phyloP scores from a whole-genome alignment of 2,888 invertebrate species.

The Drosophila quinaria region DNA sequence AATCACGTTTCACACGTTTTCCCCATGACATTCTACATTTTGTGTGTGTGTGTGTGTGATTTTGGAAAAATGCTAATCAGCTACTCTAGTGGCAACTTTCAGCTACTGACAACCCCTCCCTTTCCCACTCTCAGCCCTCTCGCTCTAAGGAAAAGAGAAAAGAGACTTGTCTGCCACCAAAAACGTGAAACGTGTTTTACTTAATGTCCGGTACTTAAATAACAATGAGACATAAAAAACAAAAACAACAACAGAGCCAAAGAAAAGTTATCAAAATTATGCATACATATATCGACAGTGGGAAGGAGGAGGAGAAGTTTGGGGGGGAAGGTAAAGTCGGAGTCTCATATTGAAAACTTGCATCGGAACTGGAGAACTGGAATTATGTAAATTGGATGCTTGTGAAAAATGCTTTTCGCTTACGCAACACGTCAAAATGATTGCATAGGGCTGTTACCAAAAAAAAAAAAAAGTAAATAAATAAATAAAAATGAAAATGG shows the following conservation, averaged over 20 bases:
- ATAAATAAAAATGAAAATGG: background rate
- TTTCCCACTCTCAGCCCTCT: background rate
- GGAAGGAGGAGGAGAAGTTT: background rate
- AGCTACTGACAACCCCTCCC: background rate
- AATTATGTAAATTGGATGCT: conserved; percentile 47
- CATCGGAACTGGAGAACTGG: conserved; percentile 43
- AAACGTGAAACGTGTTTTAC: conserved; percentile 66
- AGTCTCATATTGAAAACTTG: conserved; percentile 36
- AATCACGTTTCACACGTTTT: conserved; percentile 70
- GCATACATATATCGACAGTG: conserved; percentile 22
- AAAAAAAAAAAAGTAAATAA: background rate
- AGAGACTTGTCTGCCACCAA: conserved; percentile 37
- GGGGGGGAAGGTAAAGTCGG: background rate
- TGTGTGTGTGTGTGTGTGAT: conserved; percentile 13
- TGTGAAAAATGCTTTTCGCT: conserved; percentile 44
- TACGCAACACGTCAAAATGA: conserved; percentile 37
- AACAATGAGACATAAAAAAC: conserved; percentile 55
- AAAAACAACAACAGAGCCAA: conserved; percentile 18
- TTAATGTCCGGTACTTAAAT: conserved; percentile 69
- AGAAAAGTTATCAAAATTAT: conserved; percentile 46
- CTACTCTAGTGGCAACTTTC: conserved; percentile 24
- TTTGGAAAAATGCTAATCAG: conserved; percentile 47
- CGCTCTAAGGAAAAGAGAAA: conserved; percentile 44
- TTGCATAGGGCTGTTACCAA: conserved; percentile 16
- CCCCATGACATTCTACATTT: conserved; percentile 57